These are phyloP conservation scores for Galbula dea DNA, from an alignment of 2,113 vertebrate genomes.

Conservation along the genomic window DNA sequence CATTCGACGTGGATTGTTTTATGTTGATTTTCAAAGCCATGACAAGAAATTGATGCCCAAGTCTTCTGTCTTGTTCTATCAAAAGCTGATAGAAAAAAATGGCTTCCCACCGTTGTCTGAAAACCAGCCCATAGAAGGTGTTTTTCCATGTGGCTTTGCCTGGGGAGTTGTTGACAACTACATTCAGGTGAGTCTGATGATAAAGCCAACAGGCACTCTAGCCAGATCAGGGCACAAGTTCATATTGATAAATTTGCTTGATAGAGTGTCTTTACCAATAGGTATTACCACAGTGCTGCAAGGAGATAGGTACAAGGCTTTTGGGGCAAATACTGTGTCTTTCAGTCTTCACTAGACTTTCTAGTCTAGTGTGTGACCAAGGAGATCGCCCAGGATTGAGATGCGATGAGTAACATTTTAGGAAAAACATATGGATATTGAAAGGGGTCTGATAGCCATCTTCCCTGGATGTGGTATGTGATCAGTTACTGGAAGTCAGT, in stretches of 20 bases:
- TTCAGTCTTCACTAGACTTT: background rate
- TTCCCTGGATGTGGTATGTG: background rate
- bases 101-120: conserved; percentile 91
- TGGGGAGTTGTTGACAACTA: conserved; percentile 92
- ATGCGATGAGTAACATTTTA: background rate
- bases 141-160: conserved; percentile 89
- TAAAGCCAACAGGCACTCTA: background rate
- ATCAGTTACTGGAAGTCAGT: background rate
- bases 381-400: background rate
- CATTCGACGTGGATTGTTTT: conserved; percentile 90
- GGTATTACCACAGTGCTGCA: background rate
- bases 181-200: conserved; percentile 82
- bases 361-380: background rate
- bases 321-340: background rate
- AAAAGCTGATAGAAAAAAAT: conserved; percentile 88
- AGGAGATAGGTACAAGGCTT: background rate
- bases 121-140: conserved; percentile 81
- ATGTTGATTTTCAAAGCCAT: conserved; percentile 88
- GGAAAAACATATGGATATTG: background rate
- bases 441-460: background rate
- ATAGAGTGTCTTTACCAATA: background rate
- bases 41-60: conserved; percentile 90
- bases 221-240: background rate
- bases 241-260: conserved; percentile 4
- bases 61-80: conserved; percentile 92